These are phyloP conservation scores for Mugil cephalus DNA, from an alignment of 2,113 vertebrate species.

Conservation along the genomic window DNA sequence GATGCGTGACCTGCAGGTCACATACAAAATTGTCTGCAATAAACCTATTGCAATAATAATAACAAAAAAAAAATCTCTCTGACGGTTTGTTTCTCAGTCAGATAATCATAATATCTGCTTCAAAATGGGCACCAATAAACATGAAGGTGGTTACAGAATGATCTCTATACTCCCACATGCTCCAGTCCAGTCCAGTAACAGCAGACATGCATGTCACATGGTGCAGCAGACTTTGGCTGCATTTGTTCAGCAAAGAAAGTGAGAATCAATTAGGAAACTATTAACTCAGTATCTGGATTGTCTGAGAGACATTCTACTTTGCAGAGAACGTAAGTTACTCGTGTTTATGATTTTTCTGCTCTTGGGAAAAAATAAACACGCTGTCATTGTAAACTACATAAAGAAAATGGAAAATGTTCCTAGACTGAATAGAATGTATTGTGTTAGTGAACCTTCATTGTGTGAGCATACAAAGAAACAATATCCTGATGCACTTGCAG, in stretches of 20 bases:
- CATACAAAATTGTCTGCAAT: slow-evolving; percentile 6
- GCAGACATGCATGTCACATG: not conserved
- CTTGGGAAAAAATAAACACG: slow-evolving; percentile 6
- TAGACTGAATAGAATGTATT: slow-evolving; percentile 17
- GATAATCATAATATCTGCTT: not conserved
- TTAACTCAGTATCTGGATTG: too few species aligned
- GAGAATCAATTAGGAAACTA: slow-evolving; percentile 9
- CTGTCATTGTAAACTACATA: slow-evolving; percentile 2
- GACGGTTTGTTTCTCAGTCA: not conserved
- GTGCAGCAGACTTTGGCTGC: not conserved
- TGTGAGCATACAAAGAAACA: slow-evolving; percentile 46
- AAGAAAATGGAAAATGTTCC: slow-evolving; percentile 27
- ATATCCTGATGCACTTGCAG: slow-evolving; percentile 12
- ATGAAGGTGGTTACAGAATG: not conserved
- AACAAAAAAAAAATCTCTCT: not conserved
- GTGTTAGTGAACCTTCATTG: slow-evolving; percentile 31
- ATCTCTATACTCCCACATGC: not conserved
- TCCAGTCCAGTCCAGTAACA: slow-evolving; percentile 11
- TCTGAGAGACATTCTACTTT: too few species aligned
- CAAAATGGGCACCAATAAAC: slow-evolving; percentile 22
- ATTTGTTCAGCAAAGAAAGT: not conserved
- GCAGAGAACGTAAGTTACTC: slow-evolving; percentile 5
- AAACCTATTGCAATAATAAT: not conserved
- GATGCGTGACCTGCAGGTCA: slow-evolving; percentile 10
- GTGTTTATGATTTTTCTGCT: slow-evolving; percentile 12